phyloP scores from a whole-genome alignment of 2,113 vertebrate genomes.

The Stegastes partitus region DNA sequence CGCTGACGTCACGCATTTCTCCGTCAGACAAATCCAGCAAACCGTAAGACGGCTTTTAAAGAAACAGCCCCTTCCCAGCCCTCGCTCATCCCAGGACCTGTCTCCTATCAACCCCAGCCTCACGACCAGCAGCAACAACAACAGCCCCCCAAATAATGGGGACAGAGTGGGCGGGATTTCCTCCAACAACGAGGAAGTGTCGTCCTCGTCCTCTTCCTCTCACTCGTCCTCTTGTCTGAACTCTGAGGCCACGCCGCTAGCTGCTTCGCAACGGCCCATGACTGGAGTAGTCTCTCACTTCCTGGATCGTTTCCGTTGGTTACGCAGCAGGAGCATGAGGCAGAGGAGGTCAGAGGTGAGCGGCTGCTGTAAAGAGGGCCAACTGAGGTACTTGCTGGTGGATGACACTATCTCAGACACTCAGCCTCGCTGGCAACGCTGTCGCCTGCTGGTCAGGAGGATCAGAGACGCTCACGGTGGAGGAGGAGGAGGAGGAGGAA shows the following conservation, averaged over 20 bases:
- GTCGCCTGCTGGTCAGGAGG: slow-evolving; percentile 91
- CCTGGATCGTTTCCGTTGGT: slow-evolving; percentile 72
- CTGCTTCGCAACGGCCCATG: slow-evolving; percentile 38
- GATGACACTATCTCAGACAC: slow-evolving; percentile 93
- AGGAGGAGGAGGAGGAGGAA: slow-evolving; percentile 54
- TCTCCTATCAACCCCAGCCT: slow-evolving; percentile 54
- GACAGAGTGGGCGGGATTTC: slow-evolving; percentile 64
- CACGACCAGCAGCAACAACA: slow-evolving; percentile 37
- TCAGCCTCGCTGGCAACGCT: slow-evolving; percentile 91
- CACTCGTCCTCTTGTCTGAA: slow-evolving; percentile 69
- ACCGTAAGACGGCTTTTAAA: slow-evolving; percentile 89
- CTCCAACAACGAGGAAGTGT: slow-evolving; percentile 55
- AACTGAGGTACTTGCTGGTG: slow-evolving; percentile 91
- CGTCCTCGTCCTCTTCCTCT: slow-evolving; percentile 68
- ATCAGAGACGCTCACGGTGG: slow-evolving; percentile 67
- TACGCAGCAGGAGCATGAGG: slow-evolving; percentile 84
- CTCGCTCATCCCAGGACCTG: slow-evolving; percentile 66
- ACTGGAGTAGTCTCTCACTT: slow-evolving; percentile 48
- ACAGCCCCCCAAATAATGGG: slow-evolving; percentile 50
- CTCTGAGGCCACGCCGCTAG: slow-evolving; percentile 68
- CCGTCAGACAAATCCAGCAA: slow-evolving; percentile 87
- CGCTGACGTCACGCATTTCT: slow-evolving; percentile 83
- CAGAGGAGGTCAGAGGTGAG: slow-evolving; percentile 78
- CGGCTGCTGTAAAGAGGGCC: slow-evolving; percentile 89
- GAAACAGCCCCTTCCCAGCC: slow-evolving; percentile 82